A percentile compares a stretch with the other conserved stretches of the same genome.
Evolutionary conservation across 92 coral and sea anemone species (phyloP).

Genomic region (Diadumene lineata): DNA sequence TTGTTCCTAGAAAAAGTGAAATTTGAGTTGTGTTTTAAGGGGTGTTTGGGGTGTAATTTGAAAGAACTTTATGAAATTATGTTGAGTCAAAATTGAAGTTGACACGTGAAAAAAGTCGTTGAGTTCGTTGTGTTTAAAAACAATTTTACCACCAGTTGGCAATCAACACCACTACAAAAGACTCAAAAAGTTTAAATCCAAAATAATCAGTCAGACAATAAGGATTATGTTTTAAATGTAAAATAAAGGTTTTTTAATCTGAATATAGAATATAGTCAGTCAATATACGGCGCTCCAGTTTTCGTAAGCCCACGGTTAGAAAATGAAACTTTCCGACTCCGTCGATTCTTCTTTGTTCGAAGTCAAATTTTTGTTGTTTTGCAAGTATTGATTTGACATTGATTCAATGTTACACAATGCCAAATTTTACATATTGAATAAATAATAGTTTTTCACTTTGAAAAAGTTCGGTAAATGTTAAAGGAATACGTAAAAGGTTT

Average conservation of each 20-base stretch:
- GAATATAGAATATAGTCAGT: slow-evolving; percentile 5
- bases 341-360: too few relatives aligned
- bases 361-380: not conserved
- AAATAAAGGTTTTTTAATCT: slow-evolving; percentile 27
- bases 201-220: slow-evolving; percentile 19
- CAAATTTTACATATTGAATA: not conserved
- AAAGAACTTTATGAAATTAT: too few relatives aligned
- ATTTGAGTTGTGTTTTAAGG: too few relatives aligned
- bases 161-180: slow-evolving; percentile 30
- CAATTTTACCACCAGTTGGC: slow-evolving; percentile 26
- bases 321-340: too few relatives aligned
- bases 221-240: slow-evolving; percentile 17
- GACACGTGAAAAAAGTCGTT: not conserved
- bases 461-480: not conserved
- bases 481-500: too few relatives aligned
- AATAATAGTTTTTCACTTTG: too few relatives aligned
- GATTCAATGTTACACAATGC: not conserved
- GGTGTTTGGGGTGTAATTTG: too few relatives aligned
- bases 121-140: not conserved
- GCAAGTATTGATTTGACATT: not conserved
- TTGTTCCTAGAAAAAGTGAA: too few relatives aligned
- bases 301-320: too few relatives aligned
- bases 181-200: slow-evolving; percentile 18
- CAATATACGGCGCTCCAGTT: too few relatives aligned
- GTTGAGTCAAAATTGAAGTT: too few relatives aligned